Evolutionary conservation across 2,113 vertebrate species (phyloP).

Genomic region (Melospiza georgiana): DNA sequence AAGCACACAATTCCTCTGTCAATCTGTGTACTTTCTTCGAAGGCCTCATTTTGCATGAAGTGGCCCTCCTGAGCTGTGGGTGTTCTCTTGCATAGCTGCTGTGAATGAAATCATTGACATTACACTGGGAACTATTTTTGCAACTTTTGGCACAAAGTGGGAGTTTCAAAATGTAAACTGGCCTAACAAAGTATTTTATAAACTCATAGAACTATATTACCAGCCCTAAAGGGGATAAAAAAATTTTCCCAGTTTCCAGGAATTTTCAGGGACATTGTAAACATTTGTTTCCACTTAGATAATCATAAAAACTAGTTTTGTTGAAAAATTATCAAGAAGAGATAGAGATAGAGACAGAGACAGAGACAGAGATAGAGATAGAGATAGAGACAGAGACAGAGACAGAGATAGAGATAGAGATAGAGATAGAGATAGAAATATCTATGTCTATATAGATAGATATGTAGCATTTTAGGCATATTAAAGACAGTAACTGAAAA

Average conservation of each 20-base stretch:
- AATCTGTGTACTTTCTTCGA: background rate
- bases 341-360: background rate
- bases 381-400: too few relatives aligned
- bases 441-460: background rate
- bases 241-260: background rate
- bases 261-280: background rate
- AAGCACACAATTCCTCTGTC: background rate
- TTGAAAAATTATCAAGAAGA: background rate
- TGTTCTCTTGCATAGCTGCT: background rate
- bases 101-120: constrained; percentile 31
- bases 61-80: background rate
- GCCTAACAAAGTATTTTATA: background rate
- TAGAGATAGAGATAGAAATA: background rate
- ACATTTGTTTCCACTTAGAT: background rate
- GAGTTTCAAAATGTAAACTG: constrained; percentile 9
- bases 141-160: background rate
- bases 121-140: background rate
- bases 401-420: background rate
- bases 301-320: background rate
- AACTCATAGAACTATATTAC: background rate
- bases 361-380: too few relatives aligned
- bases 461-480: background rate
- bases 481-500: background rate
- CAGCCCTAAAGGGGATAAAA: background rate
- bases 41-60: background rate